Conservation (phyloP, 2,113 vertebrate genomes). For the Saguinus imperator region DNA sequence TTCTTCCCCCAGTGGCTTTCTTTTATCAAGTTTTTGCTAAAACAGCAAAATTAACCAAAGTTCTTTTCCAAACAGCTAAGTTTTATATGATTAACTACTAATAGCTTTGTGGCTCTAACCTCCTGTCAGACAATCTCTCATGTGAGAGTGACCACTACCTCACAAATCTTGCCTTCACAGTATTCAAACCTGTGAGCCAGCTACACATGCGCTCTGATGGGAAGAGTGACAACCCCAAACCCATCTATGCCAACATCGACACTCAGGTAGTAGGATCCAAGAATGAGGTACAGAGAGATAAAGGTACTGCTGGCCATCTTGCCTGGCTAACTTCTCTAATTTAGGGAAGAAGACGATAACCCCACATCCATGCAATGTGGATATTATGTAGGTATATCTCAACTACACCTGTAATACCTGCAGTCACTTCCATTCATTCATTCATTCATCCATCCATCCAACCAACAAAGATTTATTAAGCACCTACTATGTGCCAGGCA, state of each 20-base stretch:
- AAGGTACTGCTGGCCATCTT: not conserved
- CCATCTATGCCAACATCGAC: not conserved
- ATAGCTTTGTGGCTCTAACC: not conserved
- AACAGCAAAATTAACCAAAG: not conserved
- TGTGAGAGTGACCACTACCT: not conserved
- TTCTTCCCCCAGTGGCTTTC: not conserved
- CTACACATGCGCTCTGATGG: not conserved
- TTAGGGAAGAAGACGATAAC: not conserved
- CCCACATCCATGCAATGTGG: not conserved
- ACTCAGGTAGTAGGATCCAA: not conserved
- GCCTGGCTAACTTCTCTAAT: not conserved
- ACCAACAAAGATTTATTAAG: slow-evolving; percentile 38
- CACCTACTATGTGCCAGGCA: slow-evolving; percentile 46
- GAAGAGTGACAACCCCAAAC: not conserved
- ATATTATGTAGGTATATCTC: not conserved
- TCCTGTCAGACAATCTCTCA: not conserved
- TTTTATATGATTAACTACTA: not conserved
- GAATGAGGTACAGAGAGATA: not conserved
- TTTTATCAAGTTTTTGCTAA: slow-evolving; percentile 16
- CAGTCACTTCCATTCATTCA: slow-evolving; percentile 30
- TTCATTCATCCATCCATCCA: slow-evolving; percentile 43
- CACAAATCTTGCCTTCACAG: not conserved
- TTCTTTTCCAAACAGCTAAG: slow-evolving; percentile 21
- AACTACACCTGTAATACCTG: not conserved
- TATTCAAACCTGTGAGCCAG: not conserved